Percentiles rank a stretch among this genome's conserved stretches.
Conservation (phyloP, 2,797 vertebrate genomes). For the Hydrolagus colliei region DNA sequence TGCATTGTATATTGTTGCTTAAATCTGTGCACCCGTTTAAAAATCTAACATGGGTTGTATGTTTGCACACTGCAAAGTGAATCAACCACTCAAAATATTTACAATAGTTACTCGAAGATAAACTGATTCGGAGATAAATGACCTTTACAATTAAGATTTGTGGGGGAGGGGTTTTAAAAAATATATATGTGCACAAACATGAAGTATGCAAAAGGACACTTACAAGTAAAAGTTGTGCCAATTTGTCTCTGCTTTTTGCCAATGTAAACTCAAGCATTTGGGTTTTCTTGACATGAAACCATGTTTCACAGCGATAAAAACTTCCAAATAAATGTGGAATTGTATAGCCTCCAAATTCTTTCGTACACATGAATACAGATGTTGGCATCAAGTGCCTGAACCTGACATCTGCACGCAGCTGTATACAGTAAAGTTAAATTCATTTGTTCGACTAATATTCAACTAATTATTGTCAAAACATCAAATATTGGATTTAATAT, state of each 20-base stretch:
- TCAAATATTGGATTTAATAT: too few species aligned
- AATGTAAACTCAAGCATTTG: background rate
- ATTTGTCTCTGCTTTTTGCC: background rate
- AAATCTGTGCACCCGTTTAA: too few species aligned
- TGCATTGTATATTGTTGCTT: too few species aligned
- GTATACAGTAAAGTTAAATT: too few species aligned
- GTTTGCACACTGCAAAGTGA: too few species aligned
- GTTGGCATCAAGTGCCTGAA: background rate
- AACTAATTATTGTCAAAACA: too few species aligned
- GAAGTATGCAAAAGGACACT: background rate
- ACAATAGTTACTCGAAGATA: slow-evolving; percentile 38
- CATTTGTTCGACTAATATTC: too few species aligned
- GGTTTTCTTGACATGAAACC: background rate
- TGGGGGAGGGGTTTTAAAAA: slow-evolving; percentile 47
- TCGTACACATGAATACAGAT: background rate
- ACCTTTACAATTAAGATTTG: slow-evolving; percentile 52
- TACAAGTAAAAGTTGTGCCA: background rate
- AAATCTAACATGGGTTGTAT: too few species aligned
- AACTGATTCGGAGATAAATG: slow-evolving; percentile 48
- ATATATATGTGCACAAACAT: too few species aligned
- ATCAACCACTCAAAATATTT: too few species aligned
- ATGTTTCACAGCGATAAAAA: background rate
- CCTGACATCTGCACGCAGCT: too few species aligned
- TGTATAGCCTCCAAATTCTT: background rate
- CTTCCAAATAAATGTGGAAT: background rate